These are phyloP conservation scores for Sphaerodactylus townsendi DNA, from an alignment of 2,113 vertebrate species.

Conservation along the genomic window DNA sequence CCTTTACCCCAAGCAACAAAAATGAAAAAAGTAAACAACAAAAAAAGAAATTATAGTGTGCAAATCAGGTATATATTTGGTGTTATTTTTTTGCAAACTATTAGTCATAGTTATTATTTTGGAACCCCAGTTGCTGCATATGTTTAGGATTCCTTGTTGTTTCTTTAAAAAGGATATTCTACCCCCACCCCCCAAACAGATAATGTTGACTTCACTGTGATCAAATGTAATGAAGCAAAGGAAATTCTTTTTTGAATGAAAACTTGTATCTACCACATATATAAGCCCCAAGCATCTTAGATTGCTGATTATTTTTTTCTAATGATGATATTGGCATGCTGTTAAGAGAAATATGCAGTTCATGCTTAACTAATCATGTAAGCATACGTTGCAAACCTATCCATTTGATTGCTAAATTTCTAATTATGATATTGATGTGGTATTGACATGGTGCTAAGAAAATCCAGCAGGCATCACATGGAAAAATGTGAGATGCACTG, in stretches of 20 bases:
- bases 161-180: constrained; percentile 29
- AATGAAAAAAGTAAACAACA: too few relatives aligned
- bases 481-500: constrained; percentile 16
- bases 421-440: constrained; percentile 46
- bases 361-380: constrained; percentile 33
- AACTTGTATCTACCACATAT: constrained; percentile 47
- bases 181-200: not conserved
- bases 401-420: constrained; percentile 54
- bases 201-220: constrained; percentile 19
- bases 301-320: constrained; percentile 45
- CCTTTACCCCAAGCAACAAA: not conserved
- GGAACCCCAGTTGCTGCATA: constrained; percentile 25
- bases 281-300: constrained; percentile 22
- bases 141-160: not conserved
- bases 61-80: not conserved
- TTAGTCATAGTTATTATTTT: constrained; percentile 21
- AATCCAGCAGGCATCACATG: constrained; percentile 7
- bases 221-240: constrained; percentile 28
- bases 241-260: constrained; percentile 23
- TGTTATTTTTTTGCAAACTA: constrained; percentile 34
- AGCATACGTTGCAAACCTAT: constrained; percentile 41
- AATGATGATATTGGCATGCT: constrained; percentile 27
- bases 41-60: not conserved
- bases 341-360: constrained; percentile 56
- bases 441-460: constrained; percentile 47